Evolutionary conservation across 1,140 invertebrate genomes (phyloP).

Genomic region (Globodera rostochiensis): DNA sequence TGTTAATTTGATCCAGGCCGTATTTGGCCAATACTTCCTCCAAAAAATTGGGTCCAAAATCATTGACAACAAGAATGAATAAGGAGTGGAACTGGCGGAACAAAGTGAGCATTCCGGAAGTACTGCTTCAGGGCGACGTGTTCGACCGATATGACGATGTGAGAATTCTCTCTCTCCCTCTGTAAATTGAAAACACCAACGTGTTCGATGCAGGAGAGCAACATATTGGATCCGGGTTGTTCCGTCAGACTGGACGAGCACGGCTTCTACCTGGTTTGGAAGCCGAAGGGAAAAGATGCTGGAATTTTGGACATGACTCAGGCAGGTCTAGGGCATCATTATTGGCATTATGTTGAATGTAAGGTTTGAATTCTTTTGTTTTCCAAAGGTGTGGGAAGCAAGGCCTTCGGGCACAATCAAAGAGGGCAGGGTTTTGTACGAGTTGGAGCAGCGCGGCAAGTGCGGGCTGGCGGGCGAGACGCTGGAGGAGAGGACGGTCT

Average conservation of each 20-base stretch:
- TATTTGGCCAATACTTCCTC: too few species aligned
- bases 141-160: constrained; percentile 96
- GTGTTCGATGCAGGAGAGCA: constrained; percentile 74
- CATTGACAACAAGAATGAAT: constrained; percentile 70
- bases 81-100: constrained; percentile 98
- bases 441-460: constrained; percentile 71
- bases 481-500: constrained; percentile 91
- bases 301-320: constrained; percentile 53
- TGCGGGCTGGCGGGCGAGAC: constrained; percentile 70
- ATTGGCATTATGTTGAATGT: not conserved
- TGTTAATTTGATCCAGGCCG: too few species aligned
- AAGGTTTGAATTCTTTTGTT: not conserved
- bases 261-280: constrained; percentile 99
- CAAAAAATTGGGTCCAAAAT: too few species aligned
- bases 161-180: constrained; percentile 27
- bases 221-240: constrained; percentile 83
- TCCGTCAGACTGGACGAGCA: constrained; percentile 94
- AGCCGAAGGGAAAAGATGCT: constrained; percentile 85
- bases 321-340: constrained; percentile 27
- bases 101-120: constrained; percentile 77
- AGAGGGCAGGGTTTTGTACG: constrained; percentile 82
- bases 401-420: constrained; percentile 66
- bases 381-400: constrained; percentile 58
- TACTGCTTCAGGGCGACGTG: constrained; percentile 78
- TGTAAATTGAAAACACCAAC: too few species aligned